Base-by-base conservation (phyloP, 2,888 invertebrate species). In the Chrysolina oricalcia region DNA sequence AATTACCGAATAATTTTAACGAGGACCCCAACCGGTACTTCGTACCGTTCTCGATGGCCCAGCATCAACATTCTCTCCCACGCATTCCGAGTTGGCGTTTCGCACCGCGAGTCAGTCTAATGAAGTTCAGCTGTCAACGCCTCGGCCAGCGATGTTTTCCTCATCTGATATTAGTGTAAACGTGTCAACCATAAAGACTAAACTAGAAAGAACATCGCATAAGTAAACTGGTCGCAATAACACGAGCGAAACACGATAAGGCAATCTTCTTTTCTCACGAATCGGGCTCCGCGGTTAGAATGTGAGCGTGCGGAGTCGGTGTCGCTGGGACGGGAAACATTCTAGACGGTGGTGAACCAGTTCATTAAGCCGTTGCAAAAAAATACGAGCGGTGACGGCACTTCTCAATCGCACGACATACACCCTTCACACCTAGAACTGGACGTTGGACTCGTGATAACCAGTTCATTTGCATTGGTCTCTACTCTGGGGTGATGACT, bases 211-310 rank as follows among this genome's bases (percentile, higher is more conserved):
- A 84, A 84, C 83, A 83, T 79, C 81, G 83, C 81, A 83, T 82
- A 83, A 83, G 84, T 85, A 83, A 85, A 83, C 83, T 79, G 83
- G 83, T 84, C 82, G 84, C 84, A 85, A 83, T 84, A 85, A 85
- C 83, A 84, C 81, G 82, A 81, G 79, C 81, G 82, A 83, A 86
- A 85, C 85, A 85, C 85, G 85, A 85, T 86, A 85, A 85, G 85
- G 82, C 86, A 83, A 85, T 85, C 84, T 84, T 81, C 81, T 80
- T 83, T 84, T 81, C 85, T 85, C 85, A 85, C 85, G 85, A 84
- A 85, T 83, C 82, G 75, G 83, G 81, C 77, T 80, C 78, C 75
- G 76, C 74, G 76, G 75, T 77, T 78, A 80, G 81, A 80, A 66
- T 71, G 76, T 78, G 77, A 65, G 40, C 23, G 48, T 21, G 23